Conservation (phyloP, 2,797 vertebrate species). For the Notolabrus celidotus region DNA sequence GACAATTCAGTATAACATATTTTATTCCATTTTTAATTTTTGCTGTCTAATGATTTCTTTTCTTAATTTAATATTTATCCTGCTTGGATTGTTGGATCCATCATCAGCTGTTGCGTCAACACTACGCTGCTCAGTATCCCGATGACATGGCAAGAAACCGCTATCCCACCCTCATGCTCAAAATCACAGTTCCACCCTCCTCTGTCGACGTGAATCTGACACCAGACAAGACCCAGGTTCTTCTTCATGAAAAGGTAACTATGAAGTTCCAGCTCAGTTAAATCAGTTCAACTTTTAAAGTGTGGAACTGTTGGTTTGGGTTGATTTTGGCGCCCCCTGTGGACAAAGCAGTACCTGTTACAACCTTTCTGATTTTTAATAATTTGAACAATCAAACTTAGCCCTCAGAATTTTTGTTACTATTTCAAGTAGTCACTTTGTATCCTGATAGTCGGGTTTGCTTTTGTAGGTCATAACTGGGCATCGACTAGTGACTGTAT, state of each 20-base stretch:
- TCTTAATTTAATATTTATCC: not conserved
- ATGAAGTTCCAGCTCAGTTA: not conserved
- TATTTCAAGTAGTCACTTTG: too few relatives aligned
- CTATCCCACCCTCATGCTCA: conserved; percentile 91
- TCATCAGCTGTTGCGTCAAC: conserved; percentile 89
- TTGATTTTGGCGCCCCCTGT: too few relatives aligned
- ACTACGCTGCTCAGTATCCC: conserved; percentile 84
- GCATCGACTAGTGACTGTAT: too few relatives aligned
- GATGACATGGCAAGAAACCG: conserved; percentile 83
- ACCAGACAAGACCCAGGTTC: conserved; percentile 95
- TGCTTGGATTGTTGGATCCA: conserved; percentile 23
- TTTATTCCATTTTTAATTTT: not conserved
- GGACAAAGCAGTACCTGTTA: too few relatives aligned
- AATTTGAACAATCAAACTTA: too few relatives aligned
- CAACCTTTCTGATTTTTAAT: too few relatives aligned
- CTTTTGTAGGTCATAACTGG: too few relatives aligned
- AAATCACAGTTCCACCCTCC: conserved; percentile 87
- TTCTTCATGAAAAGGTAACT: conserved; percentile 93
- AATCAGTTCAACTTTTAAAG: not conserved
- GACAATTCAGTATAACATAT: not conserved
- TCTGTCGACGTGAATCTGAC: conserved; percentile 94
- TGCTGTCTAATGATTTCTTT: not conserved
- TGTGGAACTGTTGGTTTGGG: too few relatives aligned
- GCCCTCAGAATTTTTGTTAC: too few relatives aligned
- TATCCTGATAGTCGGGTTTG: too few relatives aligned